A percentile compares a stretch with the other conserved stretches of the same genome.
Conservation (phyloP, 2,888 invertebrate species). For the Seira musarum region DNA sequence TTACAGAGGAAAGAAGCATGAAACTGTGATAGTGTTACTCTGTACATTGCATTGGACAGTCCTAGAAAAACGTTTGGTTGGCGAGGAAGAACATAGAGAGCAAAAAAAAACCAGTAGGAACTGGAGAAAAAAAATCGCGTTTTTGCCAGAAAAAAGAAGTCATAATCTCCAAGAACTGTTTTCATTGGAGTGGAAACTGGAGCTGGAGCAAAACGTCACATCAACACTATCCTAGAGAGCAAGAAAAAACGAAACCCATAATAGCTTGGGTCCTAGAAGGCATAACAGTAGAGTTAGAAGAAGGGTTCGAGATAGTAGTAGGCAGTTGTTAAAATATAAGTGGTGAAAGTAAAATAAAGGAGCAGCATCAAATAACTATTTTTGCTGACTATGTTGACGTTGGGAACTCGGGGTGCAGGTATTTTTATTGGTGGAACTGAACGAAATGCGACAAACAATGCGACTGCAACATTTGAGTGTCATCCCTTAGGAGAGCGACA, state of each 20-base stretch:
- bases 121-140: slow-evolving; percentile 34
- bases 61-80: neutral
- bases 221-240: slow-evolving; percentile 9
- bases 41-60: neutral
- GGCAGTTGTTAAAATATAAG: slow-evolving; percentile 12
- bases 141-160: slow-evolving; percentile 54
- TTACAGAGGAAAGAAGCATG: slow-evolving; percentile 11
- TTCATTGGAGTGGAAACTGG: slow-evolving; percentile 52
- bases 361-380: slow-evolving; percentile 13
- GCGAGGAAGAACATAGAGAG: neutral
- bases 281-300: slow-evolving; percentile 5
- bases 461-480: slow-evolving; percentile 78
- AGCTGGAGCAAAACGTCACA: slow-evolving; percentile 15
- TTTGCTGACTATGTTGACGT: slow-evolving; percentile 58
- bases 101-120: neutral
- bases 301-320: neutral
- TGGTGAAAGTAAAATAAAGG: slow-evolving; percentile 30
- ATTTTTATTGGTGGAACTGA: slow-evolving; percentile 61
- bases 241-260: slow-evolving; percentile 29
- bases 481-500: slow-evolving; percentile 86
- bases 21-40: neutral
- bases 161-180: slow-evolving; percentile 50
- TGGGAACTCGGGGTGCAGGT: slow-evolving; percentile 60
- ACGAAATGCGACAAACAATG: slow-evolving; percentile 67
- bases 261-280: slow-evolving; percentile 33